A percentile compares a stretch with the other conserved stretches of the same genome.
Evolutionary conservation across 2,888 invertebrate species (phyloP).

Genomic region (Watsonalla binaria): DNA sequence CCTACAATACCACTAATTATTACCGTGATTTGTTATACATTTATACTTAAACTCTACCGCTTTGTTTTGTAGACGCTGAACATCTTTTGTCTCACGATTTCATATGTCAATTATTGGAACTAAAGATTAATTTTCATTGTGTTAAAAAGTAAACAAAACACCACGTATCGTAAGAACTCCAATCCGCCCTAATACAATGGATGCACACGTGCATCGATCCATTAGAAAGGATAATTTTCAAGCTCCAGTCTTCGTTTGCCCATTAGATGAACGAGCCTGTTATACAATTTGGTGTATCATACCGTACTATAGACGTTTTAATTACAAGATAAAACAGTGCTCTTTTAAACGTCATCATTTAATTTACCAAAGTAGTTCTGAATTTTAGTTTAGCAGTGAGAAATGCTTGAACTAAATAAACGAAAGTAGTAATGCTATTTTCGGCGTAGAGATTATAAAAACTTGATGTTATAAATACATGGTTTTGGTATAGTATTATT

Average conservation of each 20-base stretch:
- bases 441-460: too few relatives aligned
- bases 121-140: constrained; percentile 15
- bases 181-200: constrained; percentile 36
- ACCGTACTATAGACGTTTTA: background rate
- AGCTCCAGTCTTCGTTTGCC: constrained; percentile 43
- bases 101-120: background rate
- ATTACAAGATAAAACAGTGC: background rate
- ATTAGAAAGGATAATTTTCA: constrained; percentile 72
- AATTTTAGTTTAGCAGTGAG: too few relatives aligned
- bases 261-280: constrained; percentile 41
- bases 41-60: constrained; percentile 15
- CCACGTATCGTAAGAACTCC: background rate
- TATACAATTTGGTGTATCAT: constrained; percentile 30
- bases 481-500: too few relatives aligned
- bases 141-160: constrained; percentile 28
- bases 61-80: background rate
- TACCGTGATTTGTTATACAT: constrained; percentile 13
- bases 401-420: too few relatives aligned
- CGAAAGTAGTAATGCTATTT: too few relatives aligned
- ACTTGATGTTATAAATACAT: too few relatives aligned
- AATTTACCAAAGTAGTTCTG: too few relatives aligned
- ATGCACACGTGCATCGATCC: constrained; percentile 49
- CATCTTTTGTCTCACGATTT: background rate
- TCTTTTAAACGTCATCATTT: too few relatives aligned
- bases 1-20: background rate